Conservation (phyloP, 2,888 invertebrate species). For the Acanthococcus lagerstroemiae region DNA sequence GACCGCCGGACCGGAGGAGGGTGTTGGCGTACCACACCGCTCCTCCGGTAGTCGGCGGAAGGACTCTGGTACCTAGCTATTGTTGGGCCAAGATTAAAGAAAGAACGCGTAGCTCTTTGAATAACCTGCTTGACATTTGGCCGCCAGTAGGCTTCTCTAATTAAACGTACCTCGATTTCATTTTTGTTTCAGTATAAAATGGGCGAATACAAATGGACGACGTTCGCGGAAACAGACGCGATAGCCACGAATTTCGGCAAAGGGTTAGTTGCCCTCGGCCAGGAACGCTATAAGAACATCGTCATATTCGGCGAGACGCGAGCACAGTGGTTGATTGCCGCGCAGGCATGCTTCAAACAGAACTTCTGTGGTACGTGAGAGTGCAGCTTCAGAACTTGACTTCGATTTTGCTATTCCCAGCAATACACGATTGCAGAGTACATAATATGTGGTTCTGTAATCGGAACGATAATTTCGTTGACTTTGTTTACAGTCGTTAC, state of each 20-base stretch:
- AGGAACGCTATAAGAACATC: conserved; percentile 60
- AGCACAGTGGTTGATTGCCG: conserved; percentile 95
- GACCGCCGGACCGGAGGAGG: too few species aligned
- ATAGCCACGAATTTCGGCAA: conserved; percentile 68
- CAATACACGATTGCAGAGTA: neutral
- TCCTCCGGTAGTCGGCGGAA: too few species aligned
- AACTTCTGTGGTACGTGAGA: conserved; percentile 61
- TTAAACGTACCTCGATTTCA: neutral
- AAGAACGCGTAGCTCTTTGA: too few species aligned
- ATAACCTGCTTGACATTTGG: too few species aligned
- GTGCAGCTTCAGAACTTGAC: too few species aligned
- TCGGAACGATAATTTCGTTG: neutral
- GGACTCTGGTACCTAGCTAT: too few species aligned
- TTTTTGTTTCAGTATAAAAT: conserved; percentile 59
- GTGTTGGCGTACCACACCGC: too few species aligned
- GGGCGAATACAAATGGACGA: conserved; percentile 87
- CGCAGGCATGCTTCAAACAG: conserved; percentile 91
- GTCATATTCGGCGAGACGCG: conserved; percentile 95
- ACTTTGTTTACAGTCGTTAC: conserved; percentile 62
- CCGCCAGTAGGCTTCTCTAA: too few species aligned
- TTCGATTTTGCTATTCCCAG: neutral
- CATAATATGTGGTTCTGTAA: neutral
- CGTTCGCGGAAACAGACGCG: conserved; percentile 66
- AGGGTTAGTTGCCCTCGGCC: conserved; percentile 72
- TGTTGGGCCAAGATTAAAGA: too few species aligned